Evolutionary conservation across 2,797 vertebrate genomes (phyloP).

Genomic region (Smutsia gigantea): DNA sequence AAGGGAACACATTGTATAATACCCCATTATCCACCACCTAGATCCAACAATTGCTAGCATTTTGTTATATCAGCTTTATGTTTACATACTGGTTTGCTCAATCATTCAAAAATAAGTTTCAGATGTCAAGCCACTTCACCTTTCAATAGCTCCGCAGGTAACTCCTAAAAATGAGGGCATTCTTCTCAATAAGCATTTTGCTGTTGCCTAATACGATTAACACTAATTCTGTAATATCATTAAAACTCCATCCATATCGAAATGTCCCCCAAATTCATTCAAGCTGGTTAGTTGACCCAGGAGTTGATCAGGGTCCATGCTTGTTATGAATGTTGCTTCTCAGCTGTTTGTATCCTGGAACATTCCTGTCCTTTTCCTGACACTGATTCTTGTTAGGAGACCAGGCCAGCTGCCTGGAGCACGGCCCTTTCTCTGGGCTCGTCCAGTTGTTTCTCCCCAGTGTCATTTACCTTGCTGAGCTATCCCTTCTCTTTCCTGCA

Average conservation of each 20-base stretch:
- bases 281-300: neutral
- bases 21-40: neutral
- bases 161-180: neutral
- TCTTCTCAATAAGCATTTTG: neutral
- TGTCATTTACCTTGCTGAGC: neutral
- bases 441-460: neutral
- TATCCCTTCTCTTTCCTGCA: neutral
- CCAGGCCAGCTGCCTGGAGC: neutral
- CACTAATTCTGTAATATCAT: neutral
- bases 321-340: neutral
- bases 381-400: neutral
- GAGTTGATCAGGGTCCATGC: too few species aligned
- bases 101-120: neutral
- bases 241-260: neutral
- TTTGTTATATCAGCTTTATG: neutral
- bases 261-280: neutral
- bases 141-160: neutral
- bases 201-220: neutral
- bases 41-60: neutral
- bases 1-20: neutral
- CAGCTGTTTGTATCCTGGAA: neutral
- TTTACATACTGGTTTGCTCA: neutral
- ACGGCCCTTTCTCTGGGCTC: neutral
- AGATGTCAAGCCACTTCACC: neutral
- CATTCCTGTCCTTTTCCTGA: neutral